Evolutionary conservation across 2,888 invertebrate species (phyloP).

Genomic region (Choristoneura rosaceana): DNA sequence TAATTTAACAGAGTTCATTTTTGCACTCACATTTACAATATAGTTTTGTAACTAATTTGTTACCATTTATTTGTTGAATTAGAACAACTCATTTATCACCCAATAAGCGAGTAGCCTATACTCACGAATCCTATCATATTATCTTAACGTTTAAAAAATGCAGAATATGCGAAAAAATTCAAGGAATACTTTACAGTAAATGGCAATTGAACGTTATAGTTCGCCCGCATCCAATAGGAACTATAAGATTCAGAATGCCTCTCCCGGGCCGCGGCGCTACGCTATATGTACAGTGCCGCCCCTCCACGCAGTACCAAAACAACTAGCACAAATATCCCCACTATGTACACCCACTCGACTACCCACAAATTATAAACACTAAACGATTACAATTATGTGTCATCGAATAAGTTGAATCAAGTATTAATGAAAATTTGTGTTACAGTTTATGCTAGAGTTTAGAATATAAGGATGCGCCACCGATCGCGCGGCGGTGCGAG

Average conservation of each 20-base stretch:
- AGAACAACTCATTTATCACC: constrained; percentile 84
- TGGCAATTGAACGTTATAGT: constrained; percentile 86
- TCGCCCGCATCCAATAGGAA: constrained; percentile 85
- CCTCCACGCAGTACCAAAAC: constrained; percentile 69
- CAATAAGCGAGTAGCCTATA: constrained; percentile 83
- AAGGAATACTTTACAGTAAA: constrained; percentile 83
- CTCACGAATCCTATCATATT: constrained; percentile 77
- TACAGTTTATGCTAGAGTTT: constrained; percentile 82
- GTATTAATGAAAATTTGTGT: constrained; percentile 75
- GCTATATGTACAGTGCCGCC: constrained; percentile 69
- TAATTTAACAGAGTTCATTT: constrained; percentile 86
- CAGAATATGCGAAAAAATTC: constrained; percentile 83
- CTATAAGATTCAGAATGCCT: constrained; percentile 85
- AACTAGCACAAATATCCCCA: constrained; percentile 79
- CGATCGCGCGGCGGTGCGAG: constrained; percentile 81
- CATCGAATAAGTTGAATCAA: constrained; percentile 70
- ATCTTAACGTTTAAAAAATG: constrained; percentile 83
- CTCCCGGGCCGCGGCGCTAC: constrained; percentile 60
- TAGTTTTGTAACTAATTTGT: constrained; percentile 79
- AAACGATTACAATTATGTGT: constrained; percentile 67
- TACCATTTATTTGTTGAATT: constrained; percentile 77
- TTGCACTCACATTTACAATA: constrained; percentile 85
- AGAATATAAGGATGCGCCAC: constrained; percentile 83
- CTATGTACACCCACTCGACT: constrained; percentile 75
- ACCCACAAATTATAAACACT: constrained; percentile 73